phyloP scores from a whole-genome alignment of 2,888 invertebrate species.

The Acanthopleura granulata region DNA sequence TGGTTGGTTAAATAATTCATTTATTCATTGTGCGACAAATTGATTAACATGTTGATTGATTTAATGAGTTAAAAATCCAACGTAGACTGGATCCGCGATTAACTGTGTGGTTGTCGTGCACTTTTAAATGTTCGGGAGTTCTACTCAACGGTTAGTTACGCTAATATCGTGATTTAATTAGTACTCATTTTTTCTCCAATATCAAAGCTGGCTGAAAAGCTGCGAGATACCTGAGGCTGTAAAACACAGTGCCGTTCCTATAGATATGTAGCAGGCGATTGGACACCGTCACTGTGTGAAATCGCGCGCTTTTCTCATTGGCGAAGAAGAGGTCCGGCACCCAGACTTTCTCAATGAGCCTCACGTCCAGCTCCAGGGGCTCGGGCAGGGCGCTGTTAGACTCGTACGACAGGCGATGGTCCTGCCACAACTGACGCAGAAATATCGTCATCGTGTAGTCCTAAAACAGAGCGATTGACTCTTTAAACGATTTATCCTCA shows the following conservation, averaged over 20 bases:
- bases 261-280: conserved; percentile 33
- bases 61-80: no score
- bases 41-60: no score
- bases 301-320: conserved; percentile 34
- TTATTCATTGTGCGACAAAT: no score
- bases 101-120: no score
- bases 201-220: no score
- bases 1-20: no score
- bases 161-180: no score
- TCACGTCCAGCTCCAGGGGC: conserved; percentile 17
- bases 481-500: no score
- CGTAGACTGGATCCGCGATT: no score
- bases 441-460: conserved; percentile 94
- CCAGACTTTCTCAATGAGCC: conserved; percentile 23
- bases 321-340: conserved; percentile 31
- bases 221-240: conserved; percentile 26
- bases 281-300: conserved; percentile 34
- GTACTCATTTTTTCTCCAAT: no score
- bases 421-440: conserved; percentile 92
- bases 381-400: conserved; percentile 58
- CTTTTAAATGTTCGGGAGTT: no score
- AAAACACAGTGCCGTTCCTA: conserved; percentile 33
- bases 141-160: no score
- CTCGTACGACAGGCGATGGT: conserved; percentile 79
- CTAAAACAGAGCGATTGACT: conserved; percentile 64